Percentiles rank a stretch among this genome's conserved stretches.
These are phyloP conservation scores for Sminthopsis crassicaudata DNA, from an alignment of 2,113 vertebrate species.

Conservation along the genomic window DNA sequence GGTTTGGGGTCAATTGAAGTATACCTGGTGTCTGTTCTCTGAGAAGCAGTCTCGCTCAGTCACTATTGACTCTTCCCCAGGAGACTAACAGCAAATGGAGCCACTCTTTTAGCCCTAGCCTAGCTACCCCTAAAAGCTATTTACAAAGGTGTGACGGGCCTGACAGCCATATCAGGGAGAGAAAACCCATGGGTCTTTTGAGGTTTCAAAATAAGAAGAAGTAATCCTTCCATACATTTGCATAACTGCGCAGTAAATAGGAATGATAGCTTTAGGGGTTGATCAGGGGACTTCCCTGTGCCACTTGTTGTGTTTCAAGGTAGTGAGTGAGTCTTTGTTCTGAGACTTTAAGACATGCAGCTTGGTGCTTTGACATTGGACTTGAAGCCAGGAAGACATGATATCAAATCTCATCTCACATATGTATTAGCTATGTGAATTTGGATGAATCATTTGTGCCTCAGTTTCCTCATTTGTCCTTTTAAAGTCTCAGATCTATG, in stretches of 20 bases:
- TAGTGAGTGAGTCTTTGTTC: background rate
- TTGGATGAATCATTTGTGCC: background rate
- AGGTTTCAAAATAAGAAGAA: background rate
- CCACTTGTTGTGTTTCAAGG: background rate
- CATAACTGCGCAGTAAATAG: background rate
- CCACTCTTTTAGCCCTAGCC: background rate
- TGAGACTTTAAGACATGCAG: background rate
- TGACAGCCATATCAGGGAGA: background rate
- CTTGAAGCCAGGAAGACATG: background rate
- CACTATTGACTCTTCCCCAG: background rate
- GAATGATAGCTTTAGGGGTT: background rate
- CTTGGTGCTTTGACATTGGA: background rate
- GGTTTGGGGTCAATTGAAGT: background rate
- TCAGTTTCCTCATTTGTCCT: background rate
- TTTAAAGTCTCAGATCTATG: background rate
- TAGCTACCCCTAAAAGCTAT: background rate
- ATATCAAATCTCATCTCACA: background rate
- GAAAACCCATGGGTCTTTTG: background rate
- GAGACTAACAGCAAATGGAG: background rate
- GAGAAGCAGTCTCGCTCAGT: background rate
- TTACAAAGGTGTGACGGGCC: background rate
- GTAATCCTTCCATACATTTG: background rate
- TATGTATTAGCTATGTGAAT: background rate
- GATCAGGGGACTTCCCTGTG: background rate
- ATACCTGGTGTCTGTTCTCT: background rate